A percentile compares a stretch with the other conserved stretches of the same genome.
These are phyloP conservation scores for Numida meleagris DNA, from an alignment of 2,113 vertebrate genomes.

Conservation along the genomic window DNA sequence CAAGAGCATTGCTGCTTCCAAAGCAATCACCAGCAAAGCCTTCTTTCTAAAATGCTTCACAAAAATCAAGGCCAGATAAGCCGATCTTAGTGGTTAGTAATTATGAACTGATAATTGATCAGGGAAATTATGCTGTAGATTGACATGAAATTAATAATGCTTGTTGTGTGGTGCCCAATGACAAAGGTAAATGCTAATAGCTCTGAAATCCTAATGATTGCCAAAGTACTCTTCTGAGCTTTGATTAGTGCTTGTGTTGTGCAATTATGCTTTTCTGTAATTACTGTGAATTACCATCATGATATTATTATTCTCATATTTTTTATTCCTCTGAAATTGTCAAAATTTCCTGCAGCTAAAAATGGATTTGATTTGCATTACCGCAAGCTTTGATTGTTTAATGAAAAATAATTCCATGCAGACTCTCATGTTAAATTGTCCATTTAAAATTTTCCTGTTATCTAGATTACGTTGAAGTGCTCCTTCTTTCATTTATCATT, in stretches of 20 bases:
- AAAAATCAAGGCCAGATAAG: conserved; percentile 29
- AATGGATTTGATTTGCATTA: conserved; percentile 76
- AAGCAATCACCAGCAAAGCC: not conserved
- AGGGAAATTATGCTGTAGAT: conserved; percentile 16
- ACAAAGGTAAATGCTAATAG: conserved; percentile 58
- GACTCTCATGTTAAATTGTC: conserved; percentile 46
- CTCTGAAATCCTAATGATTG: conserved; percentile 60
- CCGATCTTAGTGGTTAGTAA: conserved; percentile 5
- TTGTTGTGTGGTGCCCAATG: conserved; percentile 8
- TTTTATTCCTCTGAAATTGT: conserved; percentile 58
- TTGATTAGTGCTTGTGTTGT: conserved; percentile 62
- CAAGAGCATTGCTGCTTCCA: not conserved
- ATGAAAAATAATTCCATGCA: conserved; percentile 63
- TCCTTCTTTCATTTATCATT: conserved; percentile 35
- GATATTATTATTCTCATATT: conserved; percentile 62
- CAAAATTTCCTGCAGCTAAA: conserved; percentile 65
- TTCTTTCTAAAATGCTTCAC: not conserved
- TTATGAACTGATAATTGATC: conserved; percentile 15
- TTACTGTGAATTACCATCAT: conserved; percentile 66
- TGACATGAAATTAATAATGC: conserved; percentile 24
- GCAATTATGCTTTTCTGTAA: conserved; percentile 69
- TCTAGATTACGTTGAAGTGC: conserved; percentile 42
- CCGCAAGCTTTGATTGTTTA: conserved; percentile 67
- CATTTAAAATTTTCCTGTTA: conserved; percentile 52
- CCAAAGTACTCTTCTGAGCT: conserved; percentile 16